Conservation (phyloP, 2,888 invertebrate genomes). For the Protophormia terraenovae region DNA sequence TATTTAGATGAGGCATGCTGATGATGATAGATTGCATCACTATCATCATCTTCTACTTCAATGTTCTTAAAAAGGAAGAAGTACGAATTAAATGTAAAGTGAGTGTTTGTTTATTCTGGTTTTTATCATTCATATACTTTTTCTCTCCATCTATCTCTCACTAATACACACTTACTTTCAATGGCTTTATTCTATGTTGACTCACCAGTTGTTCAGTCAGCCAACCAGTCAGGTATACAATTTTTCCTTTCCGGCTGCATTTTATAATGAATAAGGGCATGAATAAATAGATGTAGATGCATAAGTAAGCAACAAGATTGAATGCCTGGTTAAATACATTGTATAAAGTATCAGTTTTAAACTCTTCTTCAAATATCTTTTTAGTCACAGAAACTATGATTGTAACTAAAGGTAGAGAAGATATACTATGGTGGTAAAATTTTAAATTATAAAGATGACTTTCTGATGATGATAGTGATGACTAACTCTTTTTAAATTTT, state of each 20-base stretch:
- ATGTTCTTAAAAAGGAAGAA: slow-evolving; percentile 1
- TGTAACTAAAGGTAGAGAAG: background rate
- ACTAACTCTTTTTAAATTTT: slow-evolving; percentile 43
- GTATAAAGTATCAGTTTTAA: slow-evolving; percentile 18
- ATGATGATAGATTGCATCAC: slow-evolving; percentile 34
- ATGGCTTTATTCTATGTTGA: slow-evolving; percentile 4
- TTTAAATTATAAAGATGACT: slow-evolving; percentile 8
- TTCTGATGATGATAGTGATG: slow-evolving; percentile 22
- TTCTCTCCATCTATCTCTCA: no score
- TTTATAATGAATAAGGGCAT: slow-evolving; percentile 23
- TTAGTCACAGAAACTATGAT: slow-evolving; percentile 28
- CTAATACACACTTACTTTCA: background rate
- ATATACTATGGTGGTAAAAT: background rate
- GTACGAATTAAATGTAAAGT: slow-evolving; percentile 15
- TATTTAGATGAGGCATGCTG: slow-evolving; percentile 38
- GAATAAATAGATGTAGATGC: background rate
- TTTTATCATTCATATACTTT: background rate
- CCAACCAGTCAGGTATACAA: background rate
- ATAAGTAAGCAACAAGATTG: slow-evolving; percentile 34
- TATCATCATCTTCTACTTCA: background rate
- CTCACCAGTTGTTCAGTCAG: slow-evolving; percentile 9
- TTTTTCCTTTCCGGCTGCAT: slow-evolving; percentile 42
- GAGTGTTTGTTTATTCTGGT: slow-evolving; percentile 18
- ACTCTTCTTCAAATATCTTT: slow-evolving; percentile 41
- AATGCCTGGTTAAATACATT: slow-evolving; percentile 40